Base-by-base conservation (phyloP, 2,797 vertebrate genomes). In the Propithecus deckenii region DNA sequence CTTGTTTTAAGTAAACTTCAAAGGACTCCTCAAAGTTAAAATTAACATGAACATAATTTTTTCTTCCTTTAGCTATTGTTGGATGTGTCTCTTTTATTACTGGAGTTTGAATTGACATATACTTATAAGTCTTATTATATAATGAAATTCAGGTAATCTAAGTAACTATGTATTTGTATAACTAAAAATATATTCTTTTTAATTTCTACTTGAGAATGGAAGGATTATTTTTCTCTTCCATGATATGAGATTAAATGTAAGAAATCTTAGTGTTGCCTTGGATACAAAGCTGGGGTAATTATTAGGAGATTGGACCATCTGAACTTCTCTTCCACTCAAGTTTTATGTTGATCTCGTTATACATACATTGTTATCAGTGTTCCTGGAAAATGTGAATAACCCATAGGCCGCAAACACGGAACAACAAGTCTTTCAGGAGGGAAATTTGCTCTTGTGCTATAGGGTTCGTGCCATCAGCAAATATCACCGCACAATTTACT, bases 211-310 rank as follows among this genome's bases (percentile, higher is more conserved):
- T 71, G 72, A 86, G n/a, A 48, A 81, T 22, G 9, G 65, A 83
- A 78, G 30, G 18, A 25, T 92, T 71, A 28, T 43, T 95, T 93
- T 76, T 57, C 43, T 91, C 9, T 71, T 86, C 18, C 8, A 30
- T 18, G 11, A 85, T 65, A 57, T 38, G 55, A 91, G 52, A 95
- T 84, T 72, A 86, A 95, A 75, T 41, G 38, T n/a, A 85, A 83
- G 35, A 74, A 69, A 89, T 61, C 7, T 74, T 30, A 7, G 55
- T 91, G 52, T 95, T 85, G 52, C 65, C 91, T 91, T 95, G 92
- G 85, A 94, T 93, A 96, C 86, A 93, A 89, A 94, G 32, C 78
- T 92, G 2, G 38, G 55, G 18, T 89, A 76, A 94, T 87, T 94
- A 90, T 95, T 92, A 95, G 48, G 48, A 18, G 22, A 89, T 3